These are phyloP conservation scores for Orycteropus afer DNA, from an alignment of 2,113 vertebrate species.

Conservation along the genomic window DNA sequence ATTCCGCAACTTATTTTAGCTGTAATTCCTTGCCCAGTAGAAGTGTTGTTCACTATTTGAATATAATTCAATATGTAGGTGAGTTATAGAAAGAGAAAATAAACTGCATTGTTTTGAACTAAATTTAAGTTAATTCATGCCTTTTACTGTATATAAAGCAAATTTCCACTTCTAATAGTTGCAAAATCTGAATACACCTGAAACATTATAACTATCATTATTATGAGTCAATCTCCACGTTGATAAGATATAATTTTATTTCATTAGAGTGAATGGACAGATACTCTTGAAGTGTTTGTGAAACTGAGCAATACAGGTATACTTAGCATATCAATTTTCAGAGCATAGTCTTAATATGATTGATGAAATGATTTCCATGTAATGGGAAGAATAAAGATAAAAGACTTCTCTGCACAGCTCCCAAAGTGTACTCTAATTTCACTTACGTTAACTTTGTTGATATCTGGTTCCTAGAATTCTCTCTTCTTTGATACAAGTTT, in stretches of 20 bases:
- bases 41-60: not conserved
- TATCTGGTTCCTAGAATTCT: not conserved
- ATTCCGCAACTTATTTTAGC: not conserved
- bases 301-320: not conserved
- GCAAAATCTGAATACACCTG: not conserved
- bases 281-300: not conserved
- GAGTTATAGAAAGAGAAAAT: slow-evolving; percentile 28
- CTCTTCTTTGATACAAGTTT: not conserved
- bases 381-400: not conserved
- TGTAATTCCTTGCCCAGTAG: not conserved
- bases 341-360: not conserved
- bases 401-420: not conserved
- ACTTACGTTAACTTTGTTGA: not conserved
- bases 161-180: not conserved
- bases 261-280: not conserved
- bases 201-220: not conserved
- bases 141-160: not conserved
- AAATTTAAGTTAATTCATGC: slow-evolving; percentile 31
- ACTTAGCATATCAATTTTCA: not conserved
- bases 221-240: not conserved
- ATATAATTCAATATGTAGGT: not conserved
- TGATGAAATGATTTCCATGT: not conserved
- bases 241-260: slow-evolving; percentile 29
- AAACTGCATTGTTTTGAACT: not conserved
- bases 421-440: not conserved